A percentile compares a stretch with the other conserved stretches of the same genome.
Evolutionary conservation across 1,140 invertebrate genomes (phyloP).

Genomic region (Orussus abietinus): DNA sequence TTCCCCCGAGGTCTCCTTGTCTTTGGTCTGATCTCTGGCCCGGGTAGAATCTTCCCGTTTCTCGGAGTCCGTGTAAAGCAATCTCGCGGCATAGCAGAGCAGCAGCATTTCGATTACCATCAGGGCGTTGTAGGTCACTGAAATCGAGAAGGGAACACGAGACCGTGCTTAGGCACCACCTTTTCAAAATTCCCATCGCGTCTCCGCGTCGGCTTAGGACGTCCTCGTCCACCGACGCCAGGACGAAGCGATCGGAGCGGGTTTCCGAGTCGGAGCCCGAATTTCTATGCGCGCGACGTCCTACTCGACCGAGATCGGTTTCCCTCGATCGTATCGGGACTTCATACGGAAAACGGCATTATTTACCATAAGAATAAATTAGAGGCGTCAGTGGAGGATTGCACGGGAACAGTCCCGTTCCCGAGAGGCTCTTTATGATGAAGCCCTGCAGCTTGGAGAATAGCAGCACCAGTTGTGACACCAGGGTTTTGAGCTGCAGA

Average conservation of each 20-base stretch:
- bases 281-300: too few relatives aligned
- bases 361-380: constrained; percentile 47
- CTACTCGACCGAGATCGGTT: background rate
- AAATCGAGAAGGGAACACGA: constrained; percentile 31
- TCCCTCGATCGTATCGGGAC: background rate
- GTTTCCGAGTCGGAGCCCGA: too few relatives aligned
- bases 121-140: constrained; percentile 49
- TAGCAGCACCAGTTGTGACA: constrained; percentile 44
- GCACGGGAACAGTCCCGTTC: constrained; percentile 44
- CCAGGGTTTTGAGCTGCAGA: constrained; percentile 33
- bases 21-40: constrained; percentile 28
- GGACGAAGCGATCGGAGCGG: too few relatives aligned
- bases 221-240: too few relatives aligned
- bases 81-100: constrained; percentile 45
- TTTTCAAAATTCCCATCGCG: constrained; percentile 13
- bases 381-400: constrained; percentile 45
- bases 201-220: too few relatives aligned
- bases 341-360: too few relatives aligned
- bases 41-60: constrained; percentile 14
- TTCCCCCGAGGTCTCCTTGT: constrained; percentile 26
- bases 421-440: constrained; percentile 37
- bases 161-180: constrained; percentile 9
- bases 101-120: constrained; percentile 52
- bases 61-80: constrained; percentile 30
- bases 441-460: constrained; percentile 45